phyloP scores from a whole-genome alignment of 2,888 invertebrate genomes.

The Rhamnusium bicolor region DNA sequence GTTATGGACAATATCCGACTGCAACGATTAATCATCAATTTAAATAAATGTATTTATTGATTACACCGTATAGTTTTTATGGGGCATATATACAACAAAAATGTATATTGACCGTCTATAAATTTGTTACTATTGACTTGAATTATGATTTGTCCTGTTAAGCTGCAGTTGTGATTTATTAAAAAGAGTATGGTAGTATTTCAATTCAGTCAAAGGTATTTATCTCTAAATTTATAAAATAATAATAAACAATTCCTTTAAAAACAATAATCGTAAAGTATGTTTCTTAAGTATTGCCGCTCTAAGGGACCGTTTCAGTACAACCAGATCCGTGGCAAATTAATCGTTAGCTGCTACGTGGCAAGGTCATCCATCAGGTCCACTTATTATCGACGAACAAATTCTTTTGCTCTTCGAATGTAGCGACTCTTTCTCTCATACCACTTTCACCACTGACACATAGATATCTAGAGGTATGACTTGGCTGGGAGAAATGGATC shows the following conservation, averaged over 20 bases:
- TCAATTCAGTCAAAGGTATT: background rate
- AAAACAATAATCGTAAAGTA: too few relatives aligned
- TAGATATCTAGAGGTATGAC: too few relatives aligned
- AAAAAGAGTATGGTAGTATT: slow-evolving; percentile 3
- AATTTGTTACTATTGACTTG: slow-evolving; percentile 1
- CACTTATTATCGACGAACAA: too few relatives aligned
- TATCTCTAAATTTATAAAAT: background rate
- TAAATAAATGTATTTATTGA: slow-evolving; percentile 7
- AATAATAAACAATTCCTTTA: background rate
- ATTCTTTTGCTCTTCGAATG: too few relatives aligned
- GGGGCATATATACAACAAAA: background rate
- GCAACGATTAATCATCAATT: background rate
- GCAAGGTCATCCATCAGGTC: too few relatives aligned
- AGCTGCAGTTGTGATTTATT: background rate
- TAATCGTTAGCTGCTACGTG: too few relatives aligned
- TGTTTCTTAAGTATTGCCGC: too few relatives aligned
- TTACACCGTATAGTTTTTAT: background rate
- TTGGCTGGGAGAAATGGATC: too few relatives aligned
- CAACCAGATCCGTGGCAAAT: too few relatives aligned
- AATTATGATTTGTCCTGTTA: background rate
- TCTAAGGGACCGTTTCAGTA: too few relatives aligned
- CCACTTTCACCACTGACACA: too few relatives aligned
- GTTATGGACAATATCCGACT: background rate
- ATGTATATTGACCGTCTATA: background rate
- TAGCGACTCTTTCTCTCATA: too few relatives aligned